Evolutionary conservation across 2,797 vertebrate genomes (phyloP), one percentile per base, ranked within the genome.

Genomic region (Lepilemur septentrionalis): DNA sequence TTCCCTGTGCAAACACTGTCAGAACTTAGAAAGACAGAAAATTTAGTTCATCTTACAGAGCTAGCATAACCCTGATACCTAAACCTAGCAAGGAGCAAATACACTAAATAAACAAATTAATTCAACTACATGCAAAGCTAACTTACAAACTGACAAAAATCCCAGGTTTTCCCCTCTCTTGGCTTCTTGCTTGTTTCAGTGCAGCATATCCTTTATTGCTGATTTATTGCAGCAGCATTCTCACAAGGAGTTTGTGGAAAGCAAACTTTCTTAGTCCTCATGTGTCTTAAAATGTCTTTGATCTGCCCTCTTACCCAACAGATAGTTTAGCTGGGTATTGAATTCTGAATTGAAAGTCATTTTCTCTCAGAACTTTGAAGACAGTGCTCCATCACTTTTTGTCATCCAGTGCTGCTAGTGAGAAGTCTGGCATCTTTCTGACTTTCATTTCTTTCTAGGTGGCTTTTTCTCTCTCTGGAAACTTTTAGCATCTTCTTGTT

Each of bases 311-410:
- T 8, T 52, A 38, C 14, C 38, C 67, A 80, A 61, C 6, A 52
- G 83, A 93, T 35, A 89, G 35, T 95, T 93, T 91, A 87, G 65
- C 76, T 89, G 75, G 70, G 48, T 89, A 96, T 41, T 35, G 12
- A 81, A 95, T 85, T 94, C 81, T 84, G 87, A 80, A 38, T 69
- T 70, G 73, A 80, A 79, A 72, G 28, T 81, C 50, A 57, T 78
- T 87, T 94, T 83, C 67, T 43, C 57, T 93, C 57, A 38, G 25
- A 75, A 76, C 63, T 79, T 92, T 46, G 38, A 78, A 52, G 69
- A 73, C 67, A 32, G 32, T 30, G 32, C n/a, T 73, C 12, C 55
- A 50, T 35, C 55, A 28, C 23, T 48, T 55, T 67, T 79, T 55
- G 38, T 35, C 17, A 59, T 79, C 35, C 70, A 91, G 8, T 50